These are phyloP conservation scores for Merodon equestris DNA, from an alignment of 2,888 invertebrate species.

Conservation along the genomic window DNA sequence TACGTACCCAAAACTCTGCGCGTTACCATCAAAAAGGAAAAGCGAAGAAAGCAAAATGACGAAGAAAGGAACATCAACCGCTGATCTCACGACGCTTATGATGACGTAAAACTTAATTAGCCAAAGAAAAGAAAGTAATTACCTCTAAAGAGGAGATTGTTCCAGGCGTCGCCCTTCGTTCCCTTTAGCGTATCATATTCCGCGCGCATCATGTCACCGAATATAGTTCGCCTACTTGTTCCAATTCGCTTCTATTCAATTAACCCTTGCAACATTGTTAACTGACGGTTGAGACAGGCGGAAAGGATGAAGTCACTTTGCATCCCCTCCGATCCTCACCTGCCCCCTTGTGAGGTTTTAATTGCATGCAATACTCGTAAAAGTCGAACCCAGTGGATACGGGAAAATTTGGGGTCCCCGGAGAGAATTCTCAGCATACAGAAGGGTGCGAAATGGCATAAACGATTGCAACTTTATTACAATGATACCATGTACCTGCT, in stretches of 20 bases:
- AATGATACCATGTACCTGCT: neutral
- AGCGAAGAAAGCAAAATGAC: no score
- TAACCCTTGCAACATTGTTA: conserved; percentile 26
- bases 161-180: neutral
- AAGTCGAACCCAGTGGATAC: conserved; percentile 17
- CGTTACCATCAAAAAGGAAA: conserved; percentile 28
- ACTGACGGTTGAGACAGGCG: no score
- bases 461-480: conserved; percentile 51
- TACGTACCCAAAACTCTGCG: conserved; percentile 35
- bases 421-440: conserved; percentile 12
- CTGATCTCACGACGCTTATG: conserved; percentile 58
- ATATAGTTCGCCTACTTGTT: neutral
- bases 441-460: conserved; percentile 3
- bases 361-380: conserved; percentile 12
- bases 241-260: conserved; percentile 31
- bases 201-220: conserved; percentile 19
- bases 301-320: neutral
- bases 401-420: conserved; percentile 40
- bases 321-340: neutral
- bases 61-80: conserved; percentile 27
- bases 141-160: conserved; percentile 20
- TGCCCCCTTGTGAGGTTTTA: conserved; percentile 5
- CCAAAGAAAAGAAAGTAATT: conserved; percentile 63
- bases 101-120: conserved; percentile 66
- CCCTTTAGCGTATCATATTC: neutral